Evolutionary conservation across 2,113 vertebrate genomes (phyloP), one percentile per base, ranked within the genome.

Genomic region (Onychorhynchus coronatus): DNA sequence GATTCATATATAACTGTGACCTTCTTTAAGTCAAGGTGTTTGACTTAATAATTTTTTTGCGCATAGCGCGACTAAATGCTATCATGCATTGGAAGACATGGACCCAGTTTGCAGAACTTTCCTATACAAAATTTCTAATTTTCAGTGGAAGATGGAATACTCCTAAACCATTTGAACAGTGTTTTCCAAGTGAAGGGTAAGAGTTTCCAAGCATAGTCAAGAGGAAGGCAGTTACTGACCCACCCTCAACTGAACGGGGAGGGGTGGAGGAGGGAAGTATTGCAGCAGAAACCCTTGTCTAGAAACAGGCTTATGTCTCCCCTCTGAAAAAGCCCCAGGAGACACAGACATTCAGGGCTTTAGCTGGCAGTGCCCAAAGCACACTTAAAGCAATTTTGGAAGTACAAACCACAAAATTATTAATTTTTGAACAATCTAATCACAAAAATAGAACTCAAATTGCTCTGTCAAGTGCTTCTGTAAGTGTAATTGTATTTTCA

Each of bases 171-270:
- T 44, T 79, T 78, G 31, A 94, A 33, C 11, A 61, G 33, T 9
- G 2, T 84, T 92, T 91, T 81, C 77, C 52, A 78, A 10, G 62
- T 2, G 37, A 50, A 52, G 71, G 47, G 8, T 65, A 46, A 77
- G 23, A 39, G 47, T 88, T 85, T 78, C 61, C 65, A 33, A 47
- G 53, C 33, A 4, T 5, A 75, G 89, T 55, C 49, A 70, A 46
- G 73, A 89, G 49, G 49, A 91, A 85, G 46, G 46, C 93, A 91
- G 92, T 95, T 96, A 72, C 70, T 49, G 80, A 84, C 66, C 86
- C 91, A 94, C 91, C 92, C 83, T 96, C 70, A 93, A 58, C 80
- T 79, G 88, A 87, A 78, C 58, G 10, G 70, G 85, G 90, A 96
- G 88, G 90, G 65, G 68, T 79, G 59, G 61, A 68, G 88, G 47